phyloP scores from a whole-genome alignment of 2,797 vertebrate species.

The Chrosomus eos region DNA sequence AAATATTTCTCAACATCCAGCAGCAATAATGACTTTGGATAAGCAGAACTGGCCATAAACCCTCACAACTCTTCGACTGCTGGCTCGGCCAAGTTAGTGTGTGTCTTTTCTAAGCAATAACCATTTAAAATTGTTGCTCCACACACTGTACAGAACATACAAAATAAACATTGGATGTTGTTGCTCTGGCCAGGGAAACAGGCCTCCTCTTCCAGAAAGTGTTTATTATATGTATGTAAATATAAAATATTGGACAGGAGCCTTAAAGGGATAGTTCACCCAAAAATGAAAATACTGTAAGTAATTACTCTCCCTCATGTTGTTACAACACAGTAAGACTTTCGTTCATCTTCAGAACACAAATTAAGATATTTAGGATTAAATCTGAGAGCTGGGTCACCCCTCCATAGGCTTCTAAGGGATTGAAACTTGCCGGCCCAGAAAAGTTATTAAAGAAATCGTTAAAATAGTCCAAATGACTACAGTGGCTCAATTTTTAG shows the following conservation, averaged over 20 bases:
- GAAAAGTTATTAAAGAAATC: no score
- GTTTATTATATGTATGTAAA: neutral
- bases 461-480: no score
- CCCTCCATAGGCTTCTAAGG: no score
- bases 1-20: constrained; percentile 4
- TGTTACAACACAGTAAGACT: no score
- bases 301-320: no score
- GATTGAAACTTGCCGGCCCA: no score
- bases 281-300: no score
- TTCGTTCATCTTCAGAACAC: no score
- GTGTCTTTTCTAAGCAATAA: neutral
- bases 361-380: no score
- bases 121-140: neutral
- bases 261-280: no score
- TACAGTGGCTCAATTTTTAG: no score
- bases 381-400: no score
- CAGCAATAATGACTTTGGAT: constrained; percentile 37
- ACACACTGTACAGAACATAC: neutral
- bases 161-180: neutral
- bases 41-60: neutral
- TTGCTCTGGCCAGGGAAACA: neutral
- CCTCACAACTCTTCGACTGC: neutral
- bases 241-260: neutral
- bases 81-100: neutral
- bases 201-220: neutral